phyloP scores from a whole-genome alignment of 2,797 vertebrate species.

The Myotis myotis region DNA sequence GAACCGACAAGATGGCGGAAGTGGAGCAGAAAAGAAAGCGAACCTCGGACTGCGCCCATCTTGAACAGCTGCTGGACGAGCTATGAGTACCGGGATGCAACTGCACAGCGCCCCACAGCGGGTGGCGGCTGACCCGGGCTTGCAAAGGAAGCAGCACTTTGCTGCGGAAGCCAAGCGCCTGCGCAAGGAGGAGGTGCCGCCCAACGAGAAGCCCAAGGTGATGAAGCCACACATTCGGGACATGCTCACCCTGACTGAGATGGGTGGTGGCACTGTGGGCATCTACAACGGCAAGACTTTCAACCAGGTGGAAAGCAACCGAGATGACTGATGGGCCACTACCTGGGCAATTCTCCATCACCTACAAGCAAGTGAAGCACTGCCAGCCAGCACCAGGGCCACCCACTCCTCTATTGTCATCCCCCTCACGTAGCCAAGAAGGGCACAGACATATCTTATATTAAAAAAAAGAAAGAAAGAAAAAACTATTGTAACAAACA shows the following conservation, averaged over 20 bases:
- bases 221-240: background rate
- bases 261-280: background rate
- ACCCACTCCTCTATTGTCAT: background rate
- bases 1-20: background rate
- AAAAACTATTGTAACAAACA: background rate
- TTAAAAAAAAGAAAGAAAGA: background rate
- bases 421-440: background rate
- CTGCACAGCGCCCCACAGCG: background rate
- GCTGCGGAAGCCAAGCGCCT: background rate
- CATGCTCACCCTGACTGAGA: background rate
- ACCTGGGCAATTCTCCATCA: background rate
- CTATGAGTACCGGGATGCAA: background rate
- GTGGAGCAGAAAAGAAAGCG: background rate
- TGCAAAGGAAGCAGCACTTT: no score
- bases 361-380: background rate
- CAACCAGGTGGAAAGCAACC: background rate
- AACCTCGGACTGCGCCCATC: no score
- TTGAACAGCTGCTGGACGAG: no score
- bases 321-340: background rate
- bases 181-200: background rate
- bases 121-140: background rate
- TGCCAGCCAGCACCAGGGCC: background rate
- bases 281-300: background rate
- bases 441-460: background rate
- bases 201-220: background rate